Evolutionary conservation across 2,113 vertebrate genomes (phyloP).

Genomic region (Calyptomena viridis): DNA sequence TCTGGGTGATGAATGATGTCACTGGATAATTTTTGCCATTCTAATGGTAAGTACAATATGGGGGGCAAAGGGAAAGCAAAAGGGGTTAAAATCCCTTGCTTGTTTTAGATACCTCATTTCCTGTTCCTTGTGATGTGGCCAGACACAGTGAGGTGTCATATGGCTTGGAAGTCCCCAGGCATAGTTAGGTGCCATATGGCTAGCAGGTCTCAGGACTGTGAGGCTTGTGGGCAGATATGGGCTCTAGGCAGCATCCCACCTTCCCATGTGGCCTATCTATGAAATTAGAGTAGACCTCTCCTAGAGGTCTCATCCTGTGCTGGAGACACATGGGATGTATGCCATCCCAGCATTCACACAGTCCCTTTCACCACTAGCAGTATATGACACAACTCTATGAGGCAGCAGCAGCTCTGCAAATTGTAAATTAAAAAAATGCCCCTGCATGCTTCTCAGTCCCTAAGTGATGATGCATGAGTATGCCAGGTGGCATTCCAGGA

Average conservation of each 20-base stretch:
- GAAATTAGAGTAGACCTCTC: neutral
- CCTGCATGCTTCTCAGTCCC: neutral
- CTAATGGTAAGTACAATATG: neutral
- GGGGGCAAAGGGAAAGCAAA: neutral
- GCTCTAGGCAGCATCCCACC: neutral
- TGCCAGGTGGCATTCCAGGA: neutral
- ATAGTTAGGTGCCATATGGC: neutral
- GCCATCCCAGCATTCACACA: neutral
- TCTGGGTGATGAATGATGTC: neutral
- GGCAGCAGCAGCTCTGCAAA: neutral
- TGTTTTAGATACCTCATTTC: neutral
- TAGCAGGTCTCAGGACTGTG: neutral
- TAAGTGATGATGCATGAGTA: neutral
- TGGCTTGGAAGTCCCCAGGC: neutral
- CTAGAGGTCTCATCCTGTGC: neutral
- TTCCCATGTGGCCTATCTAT: neutral
- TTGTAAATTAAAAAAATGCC: neutral
- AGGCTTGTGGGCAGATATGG: neutral
- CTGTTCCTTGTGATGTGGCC: neutral
- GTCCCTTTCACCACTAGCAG: neutral
- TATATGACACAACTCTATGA: neutral
- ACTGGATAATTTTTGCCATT: neutral
- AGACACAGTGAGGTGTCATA: rapidly evolving
- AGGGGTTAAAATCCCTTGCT: neutral
- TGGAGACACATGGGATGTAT: neutral